These are phyloP conservation scores for Erpornis zantholeuca DNA, from an alignment of 2,113 vertebrate species.

Conservation along the genomic window DNA sequence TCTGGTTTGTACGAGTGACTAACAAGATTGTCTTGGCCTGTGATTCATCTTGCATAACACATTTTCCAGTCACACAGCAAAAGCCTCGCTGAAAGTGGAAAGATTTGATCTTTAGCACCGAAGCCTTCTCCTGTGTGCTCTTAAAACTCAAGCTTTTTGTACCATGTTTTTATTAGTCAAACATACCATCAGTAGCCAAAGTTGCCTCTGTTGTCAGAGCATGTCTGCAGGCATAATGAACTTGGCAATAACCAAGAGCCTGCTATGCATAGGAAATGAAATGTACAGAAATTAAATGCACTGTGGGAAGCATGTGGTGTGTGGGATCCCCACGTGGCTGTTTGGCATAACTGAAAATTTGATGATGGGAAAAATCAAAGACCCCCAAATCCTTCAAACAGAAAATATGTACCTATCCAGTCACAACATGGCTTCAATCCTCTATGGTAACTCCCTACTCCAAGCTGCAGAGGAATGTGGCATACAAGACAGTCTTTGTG, in stretches of 20 bases:
- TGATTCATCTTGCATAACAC: conserved; percentile 70
- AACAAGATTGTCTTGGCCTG: conserved; percentile 41
- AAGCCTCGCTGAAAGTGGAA: conserved; percentile 46
- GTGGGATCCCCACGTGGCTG: neutral
- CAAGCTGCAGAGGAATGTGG: neutral
- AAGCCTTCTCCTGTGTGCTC: neutral
- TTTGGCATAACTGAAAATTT: neutral
- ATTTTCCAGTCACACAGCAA: conserved; percentile 69
- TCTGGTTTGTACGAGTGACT: conserved; percentile 58
- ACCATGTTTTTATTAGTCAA: conserved; percentile 15
- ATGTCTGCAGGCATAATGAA: neutral
- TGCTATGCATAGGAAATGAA: neutral
- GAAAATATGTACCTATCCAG: neutral
- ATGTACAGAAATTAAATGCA: neutral
- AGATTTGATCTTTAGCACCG: conserved; percentile 47
- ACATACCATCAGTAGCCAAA: neutral
- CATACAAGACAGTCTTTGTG: neutral
- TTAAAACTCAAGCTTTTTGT: conserved; percentile 6
- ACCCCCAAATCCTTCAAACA: neutral
- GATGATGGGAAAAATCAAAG: neutral
- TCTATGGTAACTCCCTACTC: neutral
- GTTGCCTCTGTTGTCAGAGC: neutral
- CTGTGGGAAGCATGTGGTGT: neutral
- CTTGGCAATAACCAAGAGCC: neutral
- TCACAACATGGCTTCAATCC: neutral